Evolutionary conservation across 2,113 vertebrate species (phyloP).

Genomic region (Trematocara unimaculatum): DNA sequence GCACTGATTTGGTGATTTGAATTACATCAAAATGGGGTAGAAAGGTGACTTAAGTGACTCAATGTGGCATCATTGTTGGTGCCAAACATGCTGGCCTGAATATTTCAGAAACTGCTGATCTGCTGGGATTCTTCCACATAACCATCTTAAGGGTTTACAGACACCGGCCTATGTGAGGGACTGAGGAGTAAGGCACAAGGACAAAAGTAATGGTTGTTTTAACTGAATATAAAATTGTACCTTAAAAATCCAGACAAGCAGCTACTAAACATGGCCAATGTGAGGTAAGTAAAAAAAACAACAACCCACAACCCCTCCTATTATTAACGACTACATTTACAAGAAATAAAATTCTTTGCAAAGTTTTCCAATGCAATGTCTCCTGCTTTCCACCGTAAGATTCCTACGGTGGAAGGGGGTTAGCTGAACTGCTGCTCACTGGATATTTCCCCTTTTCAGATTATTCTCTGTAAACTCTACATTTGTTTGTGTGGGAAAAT

Average conservation of each 20-base stretch:
- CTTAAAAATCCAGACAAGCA: background rate
- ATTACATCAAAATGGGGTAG: background rate
- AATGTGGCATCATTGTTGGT: background rate
- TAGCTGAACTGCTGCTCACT: background rate
- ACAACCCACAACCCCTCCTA: background rate
- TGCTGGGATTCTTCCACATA: background rate
- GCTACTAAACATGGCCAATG: background rate
- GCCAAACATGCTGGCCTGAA: background rate
- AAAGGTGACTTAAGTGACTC: background rate
- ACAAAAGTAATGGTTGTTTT: background rate
- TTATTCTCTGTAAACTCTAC: background rate
- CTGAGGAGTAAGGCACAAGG: background rate
- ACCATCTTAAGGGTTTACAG: background rate
- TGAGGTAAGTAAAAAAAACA: background rate
- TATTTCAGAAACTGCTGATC: background rate
- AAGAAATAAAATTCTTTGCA: background rate
- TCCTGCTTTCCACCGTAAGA: background rate
- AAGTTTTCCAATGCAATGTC: background rate
- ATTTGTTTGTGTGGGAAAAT: background rate
- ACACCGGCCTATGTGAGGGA: background rate
- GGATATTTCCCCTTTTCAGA: background rate
- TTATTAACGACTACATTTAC: background rate
- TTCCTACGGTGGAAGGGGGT: background rate
- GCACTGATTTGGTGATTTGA: background rate
- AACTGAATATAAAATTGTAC: background rate